These are phyloP conservation scores for Diogma glabrata DNA, from an alignment of 2,888 invertebrate genomes.

Conservation along the genomic window DNA sequence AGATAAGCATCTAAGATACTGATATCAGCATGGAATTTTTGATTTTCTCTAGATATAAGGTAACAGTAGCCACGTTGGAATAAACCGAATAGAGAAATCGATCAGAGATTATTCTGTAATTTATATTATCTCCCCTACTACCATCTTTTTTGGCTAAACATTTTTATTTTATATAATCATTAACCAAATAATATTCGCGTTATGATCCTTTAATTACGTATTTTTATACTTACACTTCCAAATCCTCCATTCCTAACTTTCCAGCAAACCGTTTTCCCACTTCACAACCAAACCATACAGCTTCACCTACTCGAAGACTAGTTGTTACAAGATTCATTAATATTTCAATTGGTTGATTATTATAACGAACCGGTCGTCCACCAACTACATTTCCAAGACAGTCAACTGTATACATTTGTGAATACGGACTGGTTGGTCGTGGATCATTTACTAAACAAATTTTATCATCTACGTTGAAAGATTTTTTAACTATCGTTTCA, in stretches of 20 bases:
- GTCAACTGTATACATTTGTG: constrained; percentile 71
- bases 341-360: constrained; percentile 74
- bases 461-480: constrained; percentile 74
- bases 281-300: constrained; percentile 91
- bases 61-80: too few relatives aligned
- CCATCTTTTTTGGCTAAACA: too few relatives aligned
- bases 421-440: constrained; percentile 64
- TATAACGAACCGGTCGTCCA: constrained; percentile 67
- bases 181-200: too few relatives aligned
- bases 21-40: too few relatives aligned
- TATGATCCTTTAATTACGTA: too few relatives aligned
- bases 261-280: constrained; percentile 67
- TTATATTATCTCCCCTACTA: too few relatives aligned
- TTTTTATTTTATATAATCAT: too few relatives aligned
- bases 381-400: constrained; percentile 81
- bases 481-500: constrained; percentile 59
- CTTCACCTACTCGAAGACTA: constrained; percentile 67
- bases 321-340: constrained; percentile 62
- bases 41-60: too few relatives aligned
- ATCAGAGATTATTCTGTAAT: too few relatives aligned
- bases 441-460: constrained; percentile 82
- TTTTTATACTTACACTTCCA: constrained; percentile 49
- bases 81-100: too few relatives aligned
- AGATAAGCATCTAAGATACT: too few relatives aligned
- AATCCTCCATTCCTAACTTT: constrained; percentile 68